Conservation (phyloP, 2,113 vertebrate species). For the Etia nguti region DNA sequence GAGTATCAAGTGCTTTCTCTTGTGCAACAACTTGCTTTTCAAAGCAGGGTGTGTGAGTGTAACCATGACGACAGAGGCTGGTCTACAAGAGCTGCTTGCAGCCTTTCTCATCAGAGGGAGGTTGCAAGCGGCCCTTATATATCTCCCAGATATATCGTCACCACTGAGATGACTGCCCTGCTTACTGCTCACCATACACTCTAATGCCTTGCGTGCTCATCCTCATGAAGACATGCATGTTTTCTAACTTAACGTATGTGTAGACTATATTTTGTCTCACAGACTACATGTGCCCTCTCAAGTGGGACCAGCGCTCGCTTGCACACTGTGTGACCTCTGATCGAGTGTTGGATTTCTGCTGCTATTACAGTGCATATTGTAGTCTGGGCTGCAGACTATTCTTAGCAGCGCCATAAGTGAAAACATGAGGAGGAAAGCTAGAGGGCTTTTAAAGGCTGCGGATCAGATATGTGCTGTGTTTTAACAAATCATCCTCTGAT, state of each 20-base stretch:
- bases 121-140: neutral
- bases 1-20: neutral
- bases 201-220: neutral
- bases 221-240: neutral
- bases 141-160: neutral
- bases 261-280: conserved; percentile 3
- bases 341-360: conserved; percentile 21
- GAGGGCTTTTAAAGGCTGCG: neutral
- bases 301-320: neutral
- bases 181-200: neutral
- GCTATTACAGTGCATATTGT: conserved; percentile 37
- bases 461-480: neutral
- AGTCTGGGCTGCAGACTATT: conserved; percentile 30
- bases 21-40: conserved; percentile 3
- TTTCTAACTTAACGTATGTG: neutral
- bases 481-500: neutral
- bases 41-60: neutral
- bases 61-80: neutral
- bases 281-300: neutral
- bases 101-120: neutral
- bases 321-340: conserved; percentile 5
- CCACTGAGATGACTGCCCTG: conserved; percentile 4
- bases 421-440: conserved; percentile 9
- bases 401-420: conserved; percentile 4
- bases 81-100: neutral